These are phyloP conservation scores for Dicroscelio sp. DNA, from an alignment of 2,888 invertebrate genomes.

Conservation along the genomic window DNA sequence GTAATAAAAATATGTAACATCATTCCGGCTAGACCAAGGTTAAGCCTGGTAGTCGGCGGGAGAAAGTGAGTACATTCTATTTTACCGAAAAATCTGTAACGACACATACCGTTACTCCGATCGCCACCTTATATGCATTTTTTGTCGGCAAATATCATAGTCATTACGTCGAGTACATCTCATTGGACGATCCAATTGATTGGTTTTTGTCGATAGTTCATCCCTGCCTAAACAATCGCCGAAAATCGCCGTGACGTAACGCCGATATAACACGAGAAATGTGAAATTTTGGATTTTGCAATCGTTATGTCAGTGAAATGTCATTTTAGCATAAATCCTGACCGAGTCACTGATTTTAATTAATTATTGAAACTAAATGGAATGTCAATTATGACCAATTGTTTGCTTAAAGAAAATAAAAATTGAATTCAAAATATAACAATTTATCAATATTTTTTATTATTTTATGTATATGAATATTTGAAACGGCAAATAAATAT, in stretches of 20 bases:
- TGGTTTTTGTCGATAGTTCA: too few relatives aligned
- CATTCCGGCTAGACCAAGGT: slow-evolving; percentile 62
- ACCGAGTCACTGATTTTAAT: neutral
- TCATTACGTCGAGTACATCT: neutral
- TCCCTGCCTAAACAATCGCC: slow-evolving; percentile 34
- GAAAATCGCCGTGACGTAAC: slow-evolving; percentile 49
- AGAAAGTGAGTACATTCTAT: slow-evolving; percentile 71
- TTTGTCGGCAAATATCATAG: slow-evolving; percentile 58
- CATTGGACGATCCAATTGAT: too few relatives aligned
- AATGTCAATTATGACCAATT: too few relatives aligned
- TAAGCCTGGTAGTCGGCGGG: slow-evolving; percentile 20
- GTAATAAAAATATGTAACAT: slow-evolving; percentile 55
- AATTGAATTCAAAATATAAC: too few relatives aligned
- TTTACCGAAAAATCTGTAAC: slow-evolving; percentile 61
- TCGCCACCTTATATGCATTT: slow-evolving; percentile 48
- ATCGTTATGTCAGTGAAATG: slow-evolving; percentile 64
- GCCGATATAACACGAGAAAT: slow-evolving; percentile 51
- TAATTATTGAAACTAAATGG: too few relatives aligned
- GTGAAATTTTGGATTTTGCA: slow-evolving; percentile 66
- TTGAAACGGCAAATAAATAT: too few relatives aligned
- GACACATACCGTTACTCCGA: slow-evolving; percentile 52
- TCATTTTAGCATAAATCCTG: slow-evolving; percentile 39
- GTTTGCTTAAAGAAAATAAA: too few relatives aligned
- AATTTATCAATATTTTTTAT: too few relatives aligned
- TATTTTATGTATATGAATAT: too few relatives aligned